phyloP scores from a whole-genome alignment of 2,888 invertebrate species.

The Brachyopa scutellaris region DNA sequence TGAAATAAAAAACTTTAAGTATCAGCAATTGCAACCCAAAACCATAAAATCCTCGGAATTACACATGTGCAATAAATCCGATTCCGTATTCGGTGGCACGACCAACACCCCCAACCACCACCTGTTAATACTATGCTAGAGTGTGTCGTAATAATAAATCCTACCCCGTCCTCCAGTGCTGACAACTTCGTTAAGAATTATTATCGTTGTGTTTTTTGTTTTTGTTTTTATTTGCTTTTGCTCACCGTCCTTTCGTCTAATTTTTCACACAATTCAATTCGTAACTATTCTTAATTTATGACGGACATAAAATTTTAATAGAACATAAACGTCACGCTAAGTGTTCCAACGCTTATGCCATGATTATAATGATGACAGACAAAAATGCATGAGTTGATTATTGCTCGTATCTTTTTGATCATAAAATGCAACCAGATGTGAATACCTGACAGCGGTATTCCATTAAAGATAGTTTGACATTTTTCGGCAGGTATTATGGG shows the following conservation, averaged over 20 bases:
- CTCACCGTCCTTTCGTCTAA: background rate
- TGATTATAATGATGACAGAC: background rate
- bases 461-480: background rate
- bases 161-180: background rate
- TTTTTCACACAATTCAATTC: constrained; percentile 36
- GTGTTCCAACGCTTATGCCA: constrained; percentile 14
- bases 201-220: background rate
- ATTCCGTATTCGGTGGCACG: constrained; percentile 3
- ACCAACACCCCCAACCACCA: no score
- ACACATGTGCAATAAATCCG: constrained; percentile 19
- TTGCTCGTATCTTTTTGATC: no score
- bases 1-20: background rate
- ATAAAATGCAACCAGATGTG: background rate
- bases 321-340: constrained; percentile 33
- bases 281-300: constrained; percentile 45
- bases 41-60: background rate
- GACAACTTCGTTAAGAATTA: constrained; percentile 3
- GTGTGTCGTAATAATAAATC: constrained; percentile 24
- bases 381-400: background rate
- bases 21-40: background rate
- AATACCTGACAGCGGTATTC: background rate
- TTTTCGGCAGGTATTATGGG: no score
- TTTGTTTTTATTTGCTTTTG: background rate
- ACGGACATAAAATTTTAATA: constrained; percentile 55
- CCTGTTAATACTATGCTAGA: constrained; percentile 20